Evolutionary conservation across 2,113 vertebrate genomes (phyloP).

Genomic region (Dromas ardeola): DNA sequence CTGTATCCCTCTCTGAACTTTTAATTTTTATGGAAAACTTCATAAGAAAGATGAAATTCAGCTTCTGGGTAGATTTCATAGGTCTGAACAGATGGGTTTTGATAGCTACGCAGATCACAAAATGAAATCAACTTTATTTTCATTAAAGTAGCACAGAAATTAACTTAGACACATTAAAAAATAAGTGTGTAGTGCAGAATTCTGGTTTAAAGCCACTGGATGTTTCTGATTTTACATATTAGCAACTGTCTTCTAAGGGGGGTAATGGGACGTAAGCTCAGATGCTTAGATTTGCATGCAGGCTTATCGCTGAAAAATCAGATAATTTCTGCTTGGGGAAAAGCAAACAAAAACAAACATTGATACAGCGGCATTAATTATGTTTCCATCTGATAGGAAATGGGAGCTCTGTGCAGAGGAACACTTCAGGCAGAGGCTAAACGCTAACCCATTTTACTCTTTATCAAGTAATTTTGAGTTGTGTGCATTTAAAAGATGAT

Average conservation of each 20-base stretch:
- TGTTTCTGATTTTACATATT: constrained; percentile 37
- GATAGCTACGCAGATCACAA: constrained; percentile 65
- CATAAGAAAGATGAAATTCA: constrained; percentile 62
- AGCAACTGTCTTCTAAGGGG: not conserved
- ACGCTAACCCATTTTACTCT: not conserved
- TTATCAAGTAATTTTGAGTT: not conserved
- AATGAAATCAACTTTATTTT: constrained; percentile 69
- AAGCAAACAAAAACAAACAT: constrained; percentile 2
- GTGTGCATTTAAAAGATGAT: not conserved
- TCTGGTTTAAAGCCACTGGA: constrained; percentile 58
- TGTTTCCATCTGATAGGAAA: not conserved
- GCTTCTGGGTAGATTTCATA: constrained; percentile 48
- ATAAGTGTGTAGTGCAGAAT: constrained; percentile 54
- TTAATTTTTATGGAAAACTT: constrained; percentile 10
- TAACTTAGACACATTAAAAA: constrained; percentile 65
- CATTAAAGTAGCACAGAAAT: constrained; percentile 67
- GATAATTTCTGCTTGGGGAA: constrained; percentile 23
- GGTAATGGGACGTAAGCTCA: not conserved
- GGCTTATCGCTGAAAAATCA: not conserved
- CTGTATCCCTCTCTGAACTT: constrained; percentile 26
- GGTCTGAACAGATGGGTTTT: constrained; percentile 73
- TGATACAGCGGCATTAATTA: not conserved
- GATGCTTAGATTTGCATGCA: constrained; percentile 12
- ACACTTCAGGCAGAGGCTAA: not conserved
- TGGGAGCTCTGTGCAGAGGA: not conserved